Conservation (phyloP, 2,797 vertebrate species). For the Coracias cyanogaster region DNA sequence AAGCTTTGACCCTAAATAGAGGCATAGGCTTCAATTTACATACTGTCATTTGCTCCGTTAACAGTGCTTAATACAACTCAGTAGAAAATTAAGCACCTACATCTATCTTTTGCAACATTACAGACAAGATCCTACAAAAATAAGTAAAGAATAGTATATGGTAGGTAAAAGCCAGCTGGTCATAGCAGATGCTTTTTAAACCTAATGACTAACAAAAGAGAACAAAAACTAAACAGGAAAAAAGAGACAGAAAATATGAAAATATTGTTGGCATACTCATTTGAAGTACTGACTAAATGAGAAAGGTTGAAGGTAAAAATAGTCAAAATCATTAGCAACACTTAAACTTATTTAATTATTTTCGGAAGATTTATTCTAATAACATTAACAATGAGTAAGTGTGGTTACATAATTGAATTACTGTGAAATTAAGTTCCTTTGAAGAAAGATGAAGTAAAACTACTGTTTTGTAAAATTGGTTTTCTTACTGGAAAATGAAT, state of each 20-base stretch:
- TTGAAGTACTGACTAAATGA: neutral
- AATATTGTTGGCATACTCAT: neutral
- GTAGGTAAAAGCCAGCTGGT: neutral
- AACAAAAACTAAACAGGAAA: neutral
- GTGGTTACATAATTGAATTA: neutral
- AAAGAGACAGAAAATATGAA: neutral
- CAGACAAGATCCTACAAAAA: neutral
- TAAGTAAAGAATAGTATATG: neutral
- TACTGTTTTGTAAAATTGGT: neutral
- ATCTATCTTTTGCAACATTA: neutral
- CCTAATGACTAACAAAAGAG: neutral
- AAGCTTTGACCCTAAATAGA: neutral
- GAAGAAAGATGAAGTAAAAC: conserved; percentile 2
- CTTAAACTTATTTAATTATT: neutral
- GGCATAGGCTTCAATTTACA: neutral
- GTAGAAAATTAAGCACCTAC: neutral
- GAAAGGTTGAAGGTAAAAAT: neutral
- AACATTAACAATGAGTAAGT: neutral
- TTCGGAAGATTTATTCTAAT: neutral
- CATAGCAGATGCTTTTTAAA: neutral
- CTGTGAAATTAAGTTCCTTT: conserved; percentile 8
- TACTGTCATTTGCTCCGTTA: neutral
- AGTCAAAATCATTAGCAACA: neutral
- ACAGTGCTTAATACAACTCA: neutral
- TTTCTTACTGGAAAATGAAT: conserved; percentile 14